Percentiles rank a stretch among this genome's conserved stretches.
Evolutionary conservation across 2,888 invertebrate species (phyloP).

Genomic region (Sarcophaga variegata): DNA sequence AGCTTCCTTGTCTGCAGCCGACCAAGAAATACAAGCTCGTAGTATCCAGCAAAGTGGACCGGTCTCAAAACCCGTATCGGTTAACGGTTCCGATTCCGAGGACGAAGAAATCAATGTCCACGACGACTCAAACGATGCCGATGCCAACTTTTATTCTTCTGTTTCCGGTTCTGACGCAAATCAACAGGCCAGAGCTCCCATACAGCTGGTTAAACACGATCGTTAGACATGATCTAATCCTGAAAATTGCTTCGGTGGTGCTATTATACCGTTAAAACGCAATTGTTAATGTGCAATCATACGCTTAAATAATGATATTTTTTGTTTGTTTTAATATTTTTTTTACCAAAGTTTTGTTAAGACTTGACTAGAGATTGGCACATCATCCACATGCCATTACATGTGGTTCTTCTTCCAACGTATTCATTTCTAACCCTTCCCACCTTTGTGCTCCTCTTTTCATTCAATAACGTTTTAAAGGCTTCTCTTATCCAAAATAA

Average conservation of each 20-base stretch:
- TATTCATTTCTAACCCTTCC: slow-evolving; percentile 1
- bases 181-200: slow-evolving; percentile 73
- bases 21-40: slow-evolving; percentile 77
- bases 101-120: slow-evolving; percentile 93
- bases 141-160: slow-evolving; percentile 65
- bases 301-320: slow-evolving; percentile 64
- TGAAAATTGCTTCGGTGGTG: slow-evolving; percentile 47
- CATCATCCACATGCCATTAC: slow-evolving; percentile 32
- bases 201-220: slow-evolving; percentile 81
- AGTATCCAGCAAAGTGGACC: slow-evolving; percentile 64
- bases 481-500: slow-evolving; percentile 8
- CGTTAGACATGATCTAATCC: slow-evolving; percentile 71
- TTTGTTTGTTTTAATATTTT: slow-evolving; percentile 8
- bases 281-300: slow-evolving; percentile 69
- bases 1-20: slow-evolving; percentile 78
- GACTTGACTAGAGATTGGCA: slow-evolving; percentile 61
- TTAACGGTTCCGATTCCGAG: slow-evolving; percentile 78
- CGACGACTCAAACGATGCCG: slow-evolving; percentile 83
- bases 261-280: slow-evolving; percentile 55
- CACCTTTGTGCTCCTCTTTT: background rate
- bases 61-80: slow-evolving; percentile 74
- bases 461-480: slow-evolving; percentile 31
- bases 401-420: slow-evolving; percentile 50
- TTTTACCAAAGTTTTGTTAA: slow-evolving; percentile 68
- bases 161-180: slow-evolving; percentile 61